Evolutionary conservation across 2,113 vertebrate genomes (phyloP), one percentile per base, ranked within the genome.

Genomic region (Cyanoramphus novaezelandiae): DNA sequence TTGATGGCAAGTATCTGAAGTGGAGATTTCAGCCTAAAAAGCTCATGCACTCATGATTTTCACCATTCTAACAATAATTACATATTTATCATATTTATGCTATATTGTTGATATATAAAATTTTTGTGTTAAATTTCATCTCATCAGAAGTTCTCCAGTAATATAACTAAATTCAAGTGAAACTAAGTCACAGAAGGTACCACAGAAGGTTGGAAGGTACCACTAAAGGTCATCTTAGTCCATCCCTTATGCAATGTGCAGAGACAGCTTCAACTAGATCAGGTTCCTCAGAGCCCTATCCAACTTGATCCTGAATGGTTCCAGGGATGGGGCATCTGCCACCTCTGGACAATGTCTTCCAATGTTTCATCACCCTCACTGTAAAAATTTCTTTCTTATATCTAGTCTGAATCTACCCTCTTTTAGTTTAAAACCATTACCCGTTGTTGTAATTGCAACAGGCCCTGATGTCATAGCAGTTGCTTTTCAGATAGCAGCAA

Each of bases 11-110:
- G 35, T 60, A 78, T 39, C 50, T 65, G 21, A 81, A 82, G 44
- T 17, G 17, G 33, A 81, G 49, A 86, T 81, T 88, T 79, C 46
- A 71, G 57, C 72, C 46, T 80, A 43, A 78, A 97, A 95, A 94
- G 27, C 18, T 75, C 21, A 46, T 6, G 37, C 13, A n/a, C 5
- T 78, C 7, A 5, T 41, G 19, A 52, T 33, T 80, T 67, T 74
- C 86, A 86, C 23, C 11, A 41, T 75, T 91, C 28, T 76, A 72
- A 50, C 39, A 65, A 46, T 28, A 76, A 72, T 57, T 50, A 63
- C 4, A 74, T 27, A 41, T 80, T 25, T 41, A 25, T 5, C 41
- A 10, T 28, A 49, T 77, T 80, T 41, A 37, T 69, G 17, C 15
- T 83, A 29, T 52, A 47, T 6, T 76, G 17, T 62, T 82, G 79